Evolutionary conservation across 2,113 vertebrate species (phyloP).

Genomic region (Oryctolagus cuniculus): DNA sequence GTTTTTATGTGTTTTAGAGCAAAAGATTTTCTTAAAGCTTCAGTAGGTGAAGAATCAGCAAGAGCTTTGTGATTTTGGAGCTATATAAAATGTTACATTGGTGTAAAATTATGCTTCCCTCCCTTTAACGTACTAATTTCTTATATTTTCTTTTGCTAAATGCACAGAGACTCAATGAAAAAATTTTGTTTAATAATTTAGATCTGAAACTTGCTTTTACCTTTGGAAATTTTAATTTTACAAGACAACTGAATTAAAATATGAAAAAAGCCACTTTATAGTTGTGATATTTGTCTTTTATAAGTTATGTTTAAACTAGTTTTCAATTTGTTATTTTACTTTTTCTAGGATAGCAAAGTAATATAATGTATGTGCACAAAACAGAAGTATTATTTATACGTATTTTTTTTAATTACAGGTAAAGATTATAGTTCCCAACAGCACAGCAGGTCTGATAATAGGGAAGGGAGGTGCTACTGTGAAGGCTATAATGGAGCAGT

Average conservation of each 20-base stretch:
- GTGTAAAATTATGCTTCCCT: conserved; percentile 43
- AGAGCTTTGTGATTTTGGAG: conserved; percentile 46
- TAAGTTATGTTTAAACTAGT: conserved; percentile 83
- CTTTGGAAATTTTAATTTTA: conserved; percentile 66
- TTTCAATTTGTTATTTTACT: conserved; percentile 85
- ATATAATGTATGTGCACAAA: conserved; percentile 87
- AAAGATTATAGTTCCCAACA: conserved; percentile 96
- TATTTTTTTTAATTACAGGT: conserved; percentile 94
- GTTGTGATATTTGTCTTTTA: conserved; percentile 74
- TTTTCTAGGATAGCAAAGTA: conserved; percentile 89
- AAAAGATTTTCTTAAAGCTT: conserved; percentile 51
- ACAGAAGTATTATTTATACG: conserved; percentile 92
- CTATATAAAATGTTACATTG: conserved; percentile 55
- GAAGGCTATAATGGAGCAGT: conserved; percentile 95
- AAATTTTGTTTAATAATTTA: conserved; percentile 69
- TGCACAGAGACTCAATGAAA: conserved; percentile 61
- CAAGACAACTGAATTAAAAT: conserved; percentile 75
- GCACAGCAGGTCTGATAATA: conserved; percentile 95
- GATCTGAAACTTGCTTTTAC: conserved; percentile 75
- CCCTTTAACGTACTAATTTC: conserved; percentile 37
- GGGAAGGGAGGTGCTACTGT: conserved; percentile 95
- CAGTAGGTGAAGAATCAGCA: conserved; percentile 32
- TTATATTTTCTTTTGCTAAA: conserved; percentile 68
- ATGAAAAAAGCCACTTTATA: conserved; percentile 79
- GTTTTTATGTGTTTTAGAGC: conserved; percentile 36